These are phyloP conservation scores for Caerostris darwini DNA, from an alignment of 1,140 invertebrate genomes.

Conservation along the genomic window DNA sequence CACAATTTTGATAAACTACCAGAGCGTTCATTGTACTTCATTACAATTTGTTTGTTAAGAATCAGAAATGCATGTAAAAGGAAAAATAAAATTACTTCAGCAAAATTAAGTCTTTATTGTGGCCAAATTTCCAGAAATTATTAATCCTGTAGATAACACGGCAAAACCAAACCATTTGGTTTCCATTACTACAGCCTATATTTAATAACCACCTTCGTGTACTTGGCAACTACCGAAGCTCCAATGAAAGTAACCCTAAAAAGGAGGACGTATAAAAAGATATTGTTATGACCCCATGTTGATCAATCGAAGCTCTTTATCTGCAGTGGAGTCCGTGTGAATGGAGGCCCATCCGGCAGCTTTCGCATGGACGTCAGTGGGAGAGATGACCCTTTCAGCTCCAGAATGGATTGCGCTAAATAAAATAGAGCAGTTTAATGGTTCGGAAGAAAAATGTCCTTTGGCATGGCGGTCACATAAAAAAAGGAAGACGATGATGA, in stretches of 20 bases:
- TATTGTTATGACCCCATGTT: neutral
- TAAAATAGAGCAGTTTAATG: neutral
- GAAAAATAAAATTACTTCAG: no score
- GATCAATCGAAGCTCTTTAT: neutral
- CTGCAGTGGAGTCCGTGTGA: neutral
- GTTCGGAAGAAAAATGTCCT: neutral
- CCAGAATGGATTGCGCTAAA: neutral
- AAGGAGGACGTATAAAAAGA: neutral
- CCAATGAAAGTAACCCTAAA: neutral
- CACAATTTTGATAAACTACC: no score
- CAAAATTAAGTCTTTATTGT: neutral
- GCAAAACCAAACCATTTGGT: neutral
- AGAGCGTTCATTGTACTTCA: no score
- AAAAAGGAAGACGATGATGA: no score
- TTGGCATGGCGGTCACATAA: neutral
- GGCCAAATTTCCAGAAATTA: neutral
- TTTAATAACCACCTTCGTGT: neutral
- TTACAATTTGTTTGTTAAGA: no score
- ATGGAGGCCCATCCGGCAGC: neutral
- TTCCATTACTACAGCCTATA: neutral
- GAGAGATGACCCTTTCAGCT: neutral
- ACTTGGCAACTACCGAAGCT: neutral
- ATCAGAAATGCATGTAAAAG: no score
- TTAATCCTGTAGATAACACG: neutral
- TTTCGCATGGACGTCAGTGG: neutral